A percentile compares a stretch with the other conserved stretches of the same genome.
phyloP scores from a whole-genome alignment of 1,140 invertebrate species.

The Drosophila takahashii region DNA sequence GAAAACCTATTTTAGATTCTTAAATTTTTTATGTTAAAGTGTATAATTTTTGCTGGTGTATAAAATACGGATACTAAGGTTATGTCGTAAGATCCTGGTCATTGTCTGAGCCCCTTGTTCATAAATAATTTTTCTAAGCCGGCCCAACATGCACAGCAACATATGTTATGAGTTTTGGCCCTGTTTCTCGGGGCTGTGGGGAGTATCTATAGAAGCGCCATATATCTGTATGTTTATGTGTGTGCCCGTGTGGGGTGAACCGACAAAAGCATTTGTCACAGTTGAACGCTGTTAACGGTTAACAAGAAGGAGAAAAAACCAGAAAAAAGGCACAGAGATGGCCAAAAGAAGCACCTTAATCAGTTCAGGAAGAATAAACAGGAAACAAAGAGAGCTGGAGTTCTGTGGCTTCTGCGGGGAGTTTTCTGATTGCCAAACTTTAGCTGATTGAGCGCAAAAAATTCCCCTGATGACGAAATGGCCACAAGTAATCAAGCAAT shows the following conservation, averaged over 20 bases:
- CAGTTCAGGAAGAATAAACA: constrained; percentile 61
- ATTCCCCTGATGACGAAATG: constrained; percentile 24
- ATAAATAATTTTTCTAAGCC: constrained; percentile 81
- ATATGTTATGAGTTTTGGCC: constrained; percentile 59
- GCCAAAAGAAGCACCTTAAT: constrained; percentile 66
- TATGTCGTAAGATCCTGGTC: constrained; percentile 15
- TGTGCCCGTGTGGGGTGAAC: constrained; percentile 49
- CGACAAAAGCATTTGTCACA: constrained; percentile 79
- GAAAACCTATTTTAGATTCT: too few species aligned
- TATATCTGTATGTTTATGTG: constrained; percentile 31
- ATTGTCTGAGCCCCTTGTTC: constrained; percentile 77
- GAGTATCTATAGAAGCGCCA: constrained; percentile 22
- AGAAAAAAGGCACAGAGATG: constrained; percentile 10
- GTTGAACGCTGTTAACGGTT: constrained; percentile 80
- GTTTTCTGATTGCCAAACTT: constrained; percentile 65
- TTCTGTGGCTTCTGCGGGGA: constrained; percentile 23
- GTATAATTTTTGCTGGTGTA: constrained; percentile 1
- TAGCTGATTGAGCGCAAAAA: constrained; percentile 60
- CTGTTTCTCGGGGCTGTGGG: constrained; percentile 2
- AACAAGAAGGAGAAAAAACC: constrained; percentile 47
- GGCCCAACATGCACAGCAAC: constrained; percentile 63
- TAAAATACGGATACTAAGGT: background rate
- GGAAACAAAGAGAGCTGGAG: constrained; percentile 4
- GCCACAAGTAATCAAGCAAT: constrained; percentile 42
- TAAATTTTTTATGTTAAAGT: too few species aligned